Conservation (phyloP, 2,797 vertebrate genomes). For the Fundulus diaphanus region DNA sequence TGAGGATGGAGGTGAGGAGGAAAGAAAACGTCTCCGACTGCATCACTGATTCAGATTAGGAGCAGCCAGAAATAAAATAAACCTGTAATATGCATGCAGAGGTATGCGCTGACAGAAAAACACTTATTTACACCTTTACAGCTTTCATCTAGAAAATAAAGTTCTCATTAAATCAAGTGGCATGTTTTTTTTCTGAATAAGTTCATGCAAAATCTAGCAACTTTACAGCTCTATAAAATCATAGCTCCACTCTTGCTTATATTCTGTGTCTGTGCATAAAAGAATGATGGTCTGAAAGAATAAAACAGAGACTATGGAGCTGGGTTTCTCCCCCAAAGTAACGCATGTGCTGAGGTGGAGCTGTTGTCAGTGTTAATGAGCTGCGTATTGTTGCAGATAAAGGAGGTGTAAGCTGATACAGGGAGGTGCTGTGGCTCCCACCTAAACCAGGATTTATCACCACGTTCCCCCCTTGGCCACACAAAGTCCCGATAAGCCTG, state of each 20-base stretch:
- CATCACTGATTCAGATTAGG: neutral
- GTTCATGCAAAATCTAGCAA: neutral
- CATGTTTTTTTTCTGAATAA: too few relatives aligned
- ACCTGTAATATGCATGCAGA: neutral
- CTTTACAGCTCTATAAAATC: neutral
- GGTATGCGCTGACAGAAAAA: neutral
- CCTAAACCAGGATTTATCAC: conserved; percentile 47
- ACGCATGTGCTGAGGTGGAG: neutral
- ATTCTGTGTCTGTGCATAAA: too few relatives aligned
- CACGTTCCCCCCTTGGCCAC: conserved; percentile 14
- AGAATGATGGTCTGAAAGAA: neutral
- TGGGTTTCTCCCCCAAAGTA: neutral
- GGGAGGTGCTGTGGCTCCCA: conserved; percentile 36
- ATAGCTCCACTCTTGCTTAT: neutral
- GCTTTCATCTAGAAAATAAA: too few relatives aligned
- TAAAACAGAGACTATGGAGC: neutral
- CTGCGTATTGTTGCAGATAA: conserved; percentile 16
- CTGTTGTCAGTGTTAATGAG: conserved; percentile 14
- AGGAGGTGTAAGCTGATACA: conserved; percentile 40
- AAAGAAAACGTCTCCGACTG: neutral
- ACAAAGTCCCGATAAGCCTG: conserved; percentile 51
- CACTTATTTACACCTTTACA: neutral
- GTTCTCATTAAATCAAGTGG: too few relatives aligned
- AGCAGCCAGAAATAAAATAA: neutral
- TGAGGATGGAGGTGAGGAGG: conserved; percentile 44